Base-by-base conservation (phyloP, 2,888 invertebrate species). In the Lasioglossum marginatum region DNA sequence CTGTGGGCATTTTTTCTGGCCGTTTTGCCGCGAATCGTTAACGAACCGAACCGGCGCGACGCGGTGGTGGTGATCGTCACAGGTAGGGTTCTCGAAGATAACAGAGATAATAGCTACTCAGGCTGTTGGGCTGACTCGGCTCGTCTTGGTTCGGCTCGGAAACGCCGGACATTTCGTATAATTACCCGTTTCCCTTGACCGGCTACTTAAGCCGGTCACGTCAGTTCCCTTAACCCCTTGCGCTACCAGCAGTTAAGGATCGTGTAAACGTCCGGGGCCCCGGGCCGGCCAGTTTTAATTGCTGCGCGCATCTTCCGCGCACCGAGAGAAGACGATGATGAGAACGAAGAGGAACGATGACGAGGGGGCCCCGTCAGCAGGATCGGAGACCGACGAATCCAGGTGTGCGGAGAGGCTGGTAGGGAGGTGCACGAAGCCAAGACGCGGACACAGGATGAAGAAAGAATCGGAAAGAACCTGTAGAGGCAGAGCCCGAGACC, bases 161-260 rank as follows among this genome's bases (percentile, higher is more conserved):
- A 88, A 87, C 89, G 70, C 91, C 82, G 91, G 68, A 91, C 91
- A 77, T 91, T 88, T 90, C 91, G 80, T 83, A 85, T 91, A 90
- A 90, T 91, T 91, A 90, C 88, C 88, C 88, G 91, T 90, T 91
- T 90, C 89, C 91, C 88, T 90, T 90, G 91, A 91, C 90, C 90
- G 76, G 90, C 90, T 90, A 90, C 90, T 90, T 90, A 91, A 86
- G 88, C 87, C 74, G 85, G 75, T 68, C 87, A 86, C 90, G 90
- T 91, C 91, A 91, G 91, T 90, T 91, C 76, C 88, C 71, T 86
- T 85, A 87, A 91, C 88, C 87, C 91, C 72, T 83, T 73, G 83
- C 77, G 90, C 91, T 90, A 91, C 90, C 91, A 90, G 83, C 86
- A 88, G 88, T 91, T 91, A 91, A 91, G 91, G 88, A 91, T 91